These are phyloP conservation scores for Scaptomyza flava DNA, from an alignment of 2,888 invertebrate genomes.

Conservation along the genomic window DNA sequence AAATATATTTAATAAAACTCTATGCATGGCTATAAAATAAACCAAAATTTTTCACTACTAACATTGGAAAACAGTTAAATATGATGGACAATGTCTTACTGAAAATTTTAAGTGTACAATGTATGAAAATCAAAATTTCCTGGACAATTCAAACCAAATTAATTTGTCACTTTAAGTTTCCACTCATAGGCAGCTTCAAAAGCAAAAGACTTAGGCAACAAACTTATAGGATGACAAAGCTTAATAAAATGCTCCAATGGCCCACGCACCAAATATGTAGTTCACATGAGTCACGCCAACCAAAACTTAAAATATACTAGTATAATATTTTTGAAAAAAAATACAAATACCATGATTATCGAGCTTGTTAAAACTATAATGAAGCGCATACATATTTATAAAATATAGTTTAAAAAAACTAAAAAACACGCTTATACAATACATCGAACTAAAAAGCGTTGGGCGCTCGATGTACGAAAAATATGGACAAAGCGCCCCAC, in stretches of 20 bases:
- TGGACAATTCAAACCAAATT: too few relatives aligned
- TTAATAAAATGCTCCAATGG: constrained; percentile 32
- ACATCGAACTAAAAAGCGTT: too few relatives aligned
- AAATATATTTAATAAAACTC: too few relatives aligned
- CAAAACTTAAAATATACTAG: constrained; percentile 11
- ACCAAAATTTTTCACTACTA: too few relatives aligned
- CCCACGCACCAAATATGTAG: constrained; percentile 20
- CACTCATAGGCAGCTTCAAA: neutral
- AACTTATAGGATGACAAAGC: constrained; percentile 54
- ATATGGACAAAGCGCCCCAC: too few relatives aligned
- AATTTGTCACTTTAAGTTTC: neutral
- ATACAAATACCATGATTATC: neutral
- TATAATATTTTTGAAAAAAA: constrained; percentile 18
- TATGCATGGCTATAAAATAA: too few relatives aligned
- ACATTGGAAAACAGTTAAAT: too few relatives aligned
- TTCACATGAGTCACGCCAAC: constrained; percentile 54
- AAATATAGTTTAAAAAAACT: too few relatives aligned
- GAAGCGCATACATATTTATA: constrained; percentile 30
- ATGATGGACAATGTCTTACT: too few relatives aligned
- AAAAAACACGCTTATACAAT: too few relatives aligned
- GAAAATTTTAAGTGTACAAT: too few relatives aligned
- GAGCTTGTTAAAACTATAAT: constrained; percentile 29
- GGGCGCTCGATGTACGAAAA: too few relatives aligned
- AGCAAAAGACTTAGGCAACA: constrained; percentile 66
- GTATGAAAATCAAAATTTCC: neutral